Base-by-base conservation (phyloP, 2,113 vertebrate genomes). In the Mesocricetus auratus region DNA sequence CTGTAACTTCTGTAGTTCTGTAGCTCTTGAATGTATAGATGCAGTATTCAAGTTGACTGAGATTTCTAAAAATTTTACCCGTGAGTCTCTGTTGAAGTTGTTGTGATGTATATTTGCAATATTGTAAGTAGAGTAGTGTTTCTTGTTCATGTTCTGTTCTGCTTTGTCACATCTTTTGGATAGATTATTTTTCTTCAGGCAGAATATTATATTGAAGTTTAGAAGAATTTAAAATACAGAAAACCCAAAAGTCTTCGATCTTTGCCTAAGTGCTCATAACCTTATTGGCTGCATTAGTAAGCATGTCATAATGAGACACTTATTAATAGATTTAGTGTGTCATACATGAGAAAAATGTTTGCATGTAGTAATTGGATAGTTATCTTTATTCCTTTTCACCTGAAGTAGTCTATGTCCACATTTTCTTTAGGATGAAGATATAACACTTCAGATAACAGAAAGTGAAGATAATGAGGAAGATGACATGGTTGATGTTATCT, bases 401-500 rank as follows among this genome's bases (percentile, higher is more conserved):
- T 95, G 91, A 56, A 60, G 73, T 42, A 22, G 73, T 92, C 91
- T 90, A 16, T 86, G 39, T n/a, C 74, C 47, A 62, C 74, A 81
- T 96, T 97, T 88, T 50, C 15, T 83, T 86, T 95, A 99, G 99
- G 99, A 99, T 98, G 99, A 99, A 97, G 99, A 99, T 95, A 99
- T 99, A 98, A 99, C 99, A 6, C 99, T 99, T 58, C 99, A 99
- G 97, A 99, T 99, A 94, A 98, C 99, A 82, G 99, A 99, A 96
- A 99, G 99, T 96, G 99, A 99, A 97, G 99, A 99, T 83, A 99
- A 99, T 24, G 99, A 99, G 9, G 99, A 99, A 94, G 99, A 99
- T 53, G 99, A 99, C 97, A 99, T 99, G 99, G 99, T 99, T 36
- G 99, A 99, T 77, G 99, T 99, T 90, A 99, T 99, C 97, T 99